Evolutionary conservation across 1,140 invertebrate genomes (phyloP), one percentile per base, ranked within the genome.

Genomic region (Anoplolepis gracilipes): DNA sequence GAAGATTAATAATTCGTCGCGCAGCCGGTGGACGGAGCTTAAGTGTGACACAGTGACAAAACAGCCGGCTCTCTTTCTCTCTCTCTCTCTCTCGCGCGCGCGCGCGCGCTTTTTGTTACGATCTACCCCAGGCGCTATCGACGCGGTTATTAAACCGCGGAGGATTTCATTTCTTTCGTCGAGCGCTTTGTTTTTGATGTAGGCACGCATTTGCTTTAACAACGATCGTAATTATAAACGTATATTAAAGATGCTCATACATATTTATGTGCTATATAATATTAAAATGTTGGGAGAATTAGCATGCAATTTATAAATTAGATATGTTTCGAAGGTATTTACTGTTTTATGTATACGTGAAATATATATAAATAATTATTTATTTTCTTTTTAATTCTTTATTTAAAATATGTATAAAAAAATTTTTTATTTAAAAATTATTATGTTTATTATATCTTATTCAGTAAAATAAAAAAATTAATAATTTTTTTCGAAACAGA

Each of bases 1-100:
- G 90, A 90, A 90, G 87, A 86, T 88, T 91, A 85, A 76, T 88
- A 91, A 91, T 92, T 91, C 89, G 89, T 73, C 69, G 84, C 25
- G 64, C 85, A 76, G 62, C 85, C 73, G 72, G 64, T 64, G 65
- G 36, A 77, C 82, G 49, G 16, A 33, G 46, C 69, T 86, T 73
- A 86, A 86, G 57, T 69, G 49, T 70, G 78, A 81, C 65, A 81
- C 33, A 16, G 22, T 70, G 33, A 57, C 65, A 81, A 81, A 81
- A 81, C 49, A 81, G 78, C 65, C 64, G 19, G 25, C 46, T 10
- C n/a, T n/a, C n/a, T n/a, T n/a, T n/a, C n/a, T n/a, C n/a, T n/a
- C n/a, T n/a, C n/a, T n/a, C n/a, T n/a, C n/a, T n/a, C n/a, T n/a
- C n/a, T n/a, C n/a, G n/a, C n/a, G n/a, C n/a, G n/a, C n/a, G n/a